phyloP scores from a whole-genome alignment of 2,797 vertebrate genomes.

The Sarcophilus harrisii region DNA sequence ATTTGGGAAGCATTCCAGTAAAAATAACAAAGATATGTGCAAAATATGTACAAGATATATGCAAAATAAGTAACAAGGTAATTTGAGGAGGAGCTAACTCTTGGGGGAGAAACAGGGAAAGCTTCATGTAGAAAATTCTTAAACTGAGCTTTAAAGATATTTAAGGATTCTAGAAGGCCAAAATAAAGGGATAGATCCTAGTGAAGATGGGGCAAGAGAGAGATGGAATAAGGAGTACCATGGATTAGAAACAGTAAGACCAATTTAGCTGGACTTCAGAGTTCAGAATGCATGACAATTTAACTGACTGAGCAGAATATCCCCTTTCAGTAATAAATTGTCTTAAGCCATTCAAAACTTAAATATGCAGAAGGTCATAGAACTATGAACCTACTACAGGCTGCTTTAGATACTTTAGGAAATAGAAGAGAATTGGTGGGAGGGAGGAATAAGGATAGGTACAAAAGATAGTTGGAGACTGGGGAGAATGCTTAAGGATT shows the following conservation, averaged over 20 bases:
- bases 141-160: not conserved
- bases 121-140: not conserved
- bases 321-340: not conserved
- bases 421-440: not conserved
- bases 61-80: not conserved
- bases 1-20: not conserved
- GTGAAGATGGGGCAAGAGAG: not conserved
- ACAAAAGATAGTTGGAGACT: not conserved
- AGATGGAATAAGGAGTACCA: not conserved
- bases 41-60: not conserved
- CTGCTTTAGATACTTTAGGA: not conserved
- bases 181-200: not conserved
- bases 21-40: not conserved
- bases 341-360: not conserved
- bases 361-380: slow-evolving; percentile 25
- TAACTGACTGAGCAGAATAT: not conserved
- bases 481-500: too few relatives aligned
- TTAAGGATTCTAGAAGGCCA: not conserved
- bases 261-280: not conserved
- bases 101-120: not conserved
- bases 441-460: not conserved
- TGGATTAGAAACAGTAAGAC: not conserved
- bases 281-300: not conserved
- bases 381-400: not conserved
- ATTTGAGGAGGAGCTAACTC: not conserved